Conservation (phyloP, 1,140 invertebrate species). For the Procambarus virginalis region DNA sequence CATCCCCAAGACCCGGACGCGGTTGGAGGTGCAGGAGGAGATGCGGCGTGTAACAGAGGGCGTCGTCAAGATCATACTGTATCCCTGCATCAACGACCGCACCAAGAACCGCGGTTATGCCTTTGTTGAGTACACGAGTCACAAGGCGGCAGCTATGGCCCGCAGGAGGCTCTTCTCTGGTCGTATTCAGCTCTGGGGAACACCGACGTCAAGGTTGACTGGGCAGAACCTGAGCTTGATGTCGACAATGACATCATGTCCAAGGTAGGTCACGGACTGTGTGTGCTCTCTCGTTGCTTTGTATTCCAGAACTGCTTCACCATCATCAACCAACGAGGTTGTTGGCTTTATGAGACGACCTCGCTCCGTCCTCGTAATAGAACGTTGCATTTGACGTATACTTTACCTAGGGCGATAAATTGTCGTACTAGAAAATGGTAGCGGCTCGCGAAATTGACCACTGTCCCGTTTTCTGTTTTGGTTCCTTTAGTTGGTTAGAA, state of each 20-base stretch:
- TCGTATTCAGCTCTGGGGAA: conserved; percentile 49
- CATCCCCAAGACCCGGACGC: conserved; percentile 83
- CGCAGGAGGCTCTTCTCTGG: conserved; percentile 79
- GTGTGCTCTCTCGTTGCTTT: neutral
- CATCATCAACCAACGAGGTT: no score
- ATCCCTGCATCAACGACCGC: conserved; percentile 79
- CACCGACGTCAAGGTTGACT: conserved; percentile 84
- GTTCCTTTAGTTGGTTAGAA: no score
- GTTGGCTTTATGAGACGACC: no score
- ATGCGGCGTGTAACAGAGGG: conserved; percentile 82
- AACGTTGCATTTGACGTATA: no score
- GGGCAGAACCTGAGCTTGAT: conserved; percentile 89
- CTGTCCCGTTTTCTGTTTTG: no score
- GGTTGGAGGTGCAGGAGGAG: conserved; percentile 82
- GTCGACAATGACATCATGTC: conserved; percentile 84
- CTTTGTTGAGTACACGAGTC: conserved; percentile 90
- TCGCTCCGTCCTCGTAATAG: no score
- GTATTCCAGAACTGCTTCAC: neutral
- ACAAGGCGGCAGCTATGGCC: conserved; percentile 87
- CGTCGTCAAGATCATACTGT: conserved; percentile 85
- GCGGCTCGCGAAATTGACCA: no score
- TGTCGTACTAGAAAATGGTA: no score
- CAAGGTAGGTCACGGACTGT: conserved; percentile 75
- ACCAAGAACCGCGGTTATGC: conserved; percentile 86
- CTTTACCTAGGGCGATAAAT: no score